Percentiles rank a stretch among this genome's conserved stretches.
Evolutionary conservation across 30 jellyfish, hydroid and myxozoan species (phyloP).

Genomic region (Turritopsis dohrnii): DNA sequence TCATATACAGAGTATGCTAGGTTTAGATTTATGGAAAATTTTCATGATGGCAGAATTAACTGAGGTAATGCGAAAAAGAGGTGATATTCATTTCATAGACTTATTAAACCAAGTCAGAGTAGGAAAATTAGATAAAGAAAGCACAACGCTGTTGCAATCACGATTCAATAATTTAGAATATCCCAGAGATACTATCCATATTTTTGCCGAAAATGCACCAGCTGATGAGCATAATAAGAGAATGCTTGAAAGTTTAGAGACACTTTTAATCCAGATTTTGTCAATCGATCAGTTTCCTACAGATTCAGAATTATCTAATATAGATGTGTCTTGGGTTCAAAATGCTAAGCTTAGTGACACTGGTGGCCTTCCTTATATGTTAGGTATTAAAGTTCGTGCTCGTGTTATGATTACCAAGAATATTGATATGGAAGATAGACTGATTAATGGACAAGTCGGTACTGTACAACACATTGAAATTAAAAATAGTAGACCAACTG

Average conservation of each 20-base stretch:
- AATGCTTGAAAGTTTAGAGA: not conserved
- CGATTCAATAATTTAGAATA: not conserved
- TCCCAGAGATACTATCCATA: constrained; percentile 11
- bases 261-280: not conserved
- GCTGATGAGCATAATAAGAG: not conserved
- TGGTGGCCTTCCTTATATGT: too few relatives aligned
- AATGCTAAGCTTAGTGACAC: too few relatives aligned
- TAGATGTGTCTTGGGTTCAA: too few relatives aligned
- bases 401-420: not conserved
- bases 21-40: too few relatives aligned
- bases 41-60: too few relatives aligned
- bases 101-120: too few relatives aligned
- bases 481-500: not conserved
- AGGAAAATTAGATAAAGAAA: too few relatives aligned
- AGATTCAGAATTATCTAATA: too few relatives aligned
- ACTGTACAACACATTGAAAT: not conserved
- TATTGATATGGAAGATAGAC: constrained; percentile 23
- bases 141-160: not conserved
- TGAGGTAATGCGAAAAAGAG: too few relatives aligned
- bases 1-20: too few relatives aligned
- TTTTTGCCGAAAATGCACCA: constrained; percentile 29
- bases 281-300: constrained; percentile 18
- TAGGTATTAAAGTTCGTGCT: constrained; percentile 22
- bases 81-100: too few relatives aligned
- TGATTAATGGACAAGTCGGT: constrained; percentile 41